Percentiles rank a stretch among this genome's conserved stretches.
Conservation (phyloP, 2,888 invertebrate species). For the Chesias legatella region DNA sequence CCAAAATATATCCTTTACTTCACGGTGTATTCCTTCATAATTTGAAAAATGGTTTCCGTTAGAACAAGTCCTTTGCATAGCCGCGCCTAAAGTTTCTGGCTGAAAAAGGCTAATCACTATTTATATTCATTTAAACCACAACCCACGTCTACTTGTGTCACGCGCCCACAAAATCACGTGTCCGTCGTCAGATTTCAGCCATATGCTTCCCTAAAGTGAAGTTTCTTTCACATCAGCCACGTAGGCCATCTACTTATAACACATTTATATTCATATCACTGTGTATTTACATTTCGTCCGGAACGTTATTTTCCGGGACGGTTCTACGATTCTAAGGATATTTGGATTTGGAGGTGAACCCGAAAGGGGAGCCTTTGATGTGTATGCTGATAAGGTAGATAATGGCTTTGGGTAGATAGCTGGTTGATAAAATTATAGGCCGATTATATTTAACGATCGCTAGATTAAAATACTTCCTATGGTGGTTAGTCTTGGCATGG, state of each 20-base stretch:
- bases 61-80: too few species aligned
- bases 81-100: too few species aligned
- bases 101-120: too few species aligned
- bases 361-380: slow-evolving; percentile 29
- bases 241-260: slow-evolving; percentile 63
- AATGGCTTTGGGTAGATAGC: background rate
- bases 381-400: slow-evolving; percentile 34
- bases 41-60: too few species aligned
- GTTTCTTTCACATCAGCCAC: slow-evolving; percentile 33
- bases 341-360: slow-evolving; percentile 38
- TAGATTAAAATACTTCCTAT: too few species aligned
- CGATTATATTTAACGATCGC: background rate
- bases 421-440: slow-evolving; percentile 1
- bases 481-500: too few species aligned
- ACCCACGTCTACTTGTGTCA: too few species aligned
- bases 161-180: slow-evolving; percentile 14
- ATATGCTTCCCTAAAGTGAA: slow-evolving; percentile 14
- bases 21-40: too few species aligned
- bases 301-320: slow-evolving; percentile 53
- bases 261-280: slow-evolving; percentile 78
- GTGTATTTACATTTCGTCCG: slow-evolving; percentile 74
- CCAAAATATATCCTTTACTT: too few species aligned
- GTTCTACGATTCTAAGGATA: slow-evolving; percentile 45
- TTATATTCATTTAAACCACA: too few species aligned
- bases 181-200: slow-evolving; percentile 15